These are phyloP conservation scores for Phaethon lepturus DNA, from an alignment of 2,113 vertebrate genomes.

Conservation along the genomic window DNA sequence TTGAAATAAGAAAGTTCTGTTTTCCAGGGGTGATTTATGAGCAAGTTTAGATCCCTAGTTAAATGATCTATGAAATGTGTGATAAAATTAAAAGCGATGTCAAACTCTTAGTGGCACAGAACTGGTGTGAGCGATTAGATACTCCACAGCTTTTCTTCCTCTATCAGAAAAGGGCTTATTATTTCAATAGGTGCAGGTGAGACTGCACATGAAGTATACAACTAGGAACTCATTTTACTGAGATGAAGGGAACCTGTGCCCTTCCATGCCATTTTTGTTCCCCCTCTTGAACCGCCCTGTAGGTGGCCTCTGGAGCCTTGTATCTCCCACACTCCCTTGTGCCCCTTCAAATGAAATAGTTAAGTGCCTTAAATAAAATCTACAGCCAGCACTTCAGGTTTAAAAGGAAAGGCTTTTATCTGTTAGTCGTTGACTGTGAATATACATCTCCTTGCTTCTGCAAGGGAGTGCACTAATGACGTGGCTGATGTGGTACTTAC, in stretches of 20 bases:
- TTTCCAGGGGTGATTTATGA: background rate
- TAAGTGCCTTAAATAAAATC: conserved; percentile 37
- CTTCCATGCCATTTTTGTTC: background rate
- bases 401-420: conserved; percentile 44
- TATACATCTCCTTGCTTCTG: conserved; percentile 4
- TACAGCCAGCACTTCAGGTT: conserved; percentile 24
- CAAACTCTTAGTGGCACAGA: background rate
- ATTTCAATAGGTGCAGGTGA: background rate
- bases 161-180: background rate
- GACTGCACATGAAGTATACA: background rate
- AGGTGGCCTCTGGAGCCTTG: background rate
- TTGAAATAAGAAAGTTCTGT: background rate
- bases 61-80: background rate
- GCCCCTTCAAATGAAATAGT: background rate
- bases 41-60: background rate
- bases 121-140: background rate
- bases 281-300: background rate
- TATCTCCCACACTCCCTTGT: background rate
- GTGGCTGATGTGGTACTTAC: conserved; percentile 16
- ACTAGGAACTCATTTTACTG: background rate
- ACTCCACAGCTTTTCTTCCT: background rate
- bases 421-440: background rate
- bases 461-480: background rate
- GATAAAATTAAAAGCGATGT: background rate
- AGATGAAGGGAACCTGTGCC: background rate